Conservation (phyloP, 2,113 vertebrate species). For the Oreochromis spilurus region DNA sequence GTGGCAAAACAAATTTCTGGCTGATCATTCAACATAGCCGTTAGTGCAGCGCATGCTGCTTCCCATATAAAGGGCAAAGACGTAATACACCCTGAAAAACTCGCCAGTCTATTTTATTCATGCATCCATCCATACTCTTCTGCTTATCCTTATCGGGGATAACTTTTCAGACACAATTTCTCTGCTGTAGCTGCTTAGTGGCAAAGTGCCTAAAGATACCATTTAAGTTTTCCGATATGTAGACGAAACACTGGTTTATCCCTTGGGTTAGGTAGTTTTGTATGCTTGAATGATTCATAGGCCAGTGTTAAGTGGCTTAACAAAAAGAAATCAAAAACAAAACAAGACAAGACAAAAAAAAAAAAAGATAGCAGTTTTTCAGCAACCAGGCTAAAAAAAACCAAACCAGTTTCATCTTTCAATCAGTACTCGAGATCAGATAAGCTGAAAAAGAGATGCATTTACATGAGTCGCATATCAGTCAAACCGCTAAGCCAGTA, state of each 20-base stretch:
- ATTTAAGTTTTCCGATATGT: not conserved
- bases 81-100: not conserved
- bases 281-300: not conserved
- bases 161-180: not conserved
- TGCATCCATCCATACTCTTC: not conserved
- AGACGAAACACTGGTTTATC: not conserved
- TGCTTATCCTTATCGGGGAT: not conserved
- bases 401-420: not conserved
- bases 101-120: not conserved
- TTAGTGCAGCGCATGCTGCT: not conserved
- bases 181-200: not conserved
- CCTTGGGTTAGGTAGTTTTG: not conserved
- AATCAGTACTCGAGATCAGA: not conserved
- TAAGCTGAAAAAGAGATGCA: not conserved
- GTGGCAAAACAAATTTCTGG: not conserved
- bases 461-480: not conserved
- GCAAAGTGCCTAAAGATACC: not conserved
- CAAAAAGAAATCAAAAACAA: not conserved
- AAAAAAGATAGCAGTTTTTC: not conserved
- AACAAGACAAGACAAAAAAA: not conserved
- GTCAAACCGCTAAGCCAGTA: not conserved
- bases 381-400: not conserved
- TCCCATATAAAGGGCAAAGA: too few relatives aligned
- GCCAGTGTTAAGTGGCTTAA: not conserved
- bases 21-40: not conserved